Evolutionary conservation across 2,888 invertebrate species (phyloP).

Genomic region (Lordiphosa fenestrarum): DNA sequence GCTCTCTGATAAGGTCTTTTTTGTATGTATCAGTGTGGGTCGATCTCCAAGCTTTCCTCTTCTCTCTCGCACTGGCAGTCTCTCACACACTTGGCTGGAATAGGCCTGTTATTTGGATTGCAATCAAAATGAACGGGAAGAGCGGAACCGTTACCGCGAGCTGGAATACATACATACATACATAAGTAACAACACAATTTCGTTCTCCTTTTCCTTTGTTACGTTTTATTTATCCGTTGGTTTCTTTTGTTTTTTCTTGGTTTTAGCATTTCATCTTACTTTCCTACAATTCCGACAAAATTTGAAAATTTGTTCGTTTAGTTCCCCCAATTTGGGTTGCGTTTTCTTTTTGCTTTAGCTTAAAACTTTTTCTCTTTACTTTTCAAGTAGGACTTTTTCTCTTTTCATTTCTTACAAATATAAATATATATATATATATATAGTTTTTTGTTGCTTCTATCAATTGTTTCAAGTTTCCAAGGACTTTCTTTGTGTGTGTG

Average conservation of each 20-base stretch:
- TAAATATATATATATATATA: slow-evolving; percentile 64
- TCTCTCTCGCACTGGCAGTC: no score
- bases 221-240: slow-evolving; percentile 43
- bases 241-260: slow-evolving; percentile 35
- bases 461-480: slow-evolving; percentile 23
- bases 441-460: slow-evolving; percentile 36
- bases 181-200: slow-evolving; percentile 29
- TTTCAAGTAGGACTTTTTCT: slow-evolving; percentile 39
- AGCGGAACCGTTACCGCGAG: no score
- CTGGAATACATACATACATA: no score
- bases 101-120: no score
- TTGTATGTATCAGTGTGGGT: no score
- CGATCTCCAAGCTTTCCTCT: no score
- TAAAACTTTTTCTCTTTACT: slow-evolving; percentile 26
- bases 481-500: slow-evolving; percentile 29
- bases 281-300: slow-evolving; percentile 43
- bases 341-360: slow-evolving; percentile 25
- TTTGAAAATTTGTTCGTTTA: slow-evolving; percentile 49
- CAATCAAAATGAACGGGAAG: no score
- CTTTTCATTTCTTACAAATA: slow-evolving; percentile 51
- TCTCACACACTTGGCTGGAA: no score
- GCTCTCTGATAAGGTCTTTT: no score
- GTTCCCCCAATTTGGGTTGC: slow-evolving; percentile 27
- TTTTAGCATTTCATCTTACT: slow-evolving; percentile 29
- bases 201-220: slow-evolving; percentile 43